phyloP scores from a whole-genome alignment of 2,113 vertebrate genomes.

The Strix uralensis region DNA sequence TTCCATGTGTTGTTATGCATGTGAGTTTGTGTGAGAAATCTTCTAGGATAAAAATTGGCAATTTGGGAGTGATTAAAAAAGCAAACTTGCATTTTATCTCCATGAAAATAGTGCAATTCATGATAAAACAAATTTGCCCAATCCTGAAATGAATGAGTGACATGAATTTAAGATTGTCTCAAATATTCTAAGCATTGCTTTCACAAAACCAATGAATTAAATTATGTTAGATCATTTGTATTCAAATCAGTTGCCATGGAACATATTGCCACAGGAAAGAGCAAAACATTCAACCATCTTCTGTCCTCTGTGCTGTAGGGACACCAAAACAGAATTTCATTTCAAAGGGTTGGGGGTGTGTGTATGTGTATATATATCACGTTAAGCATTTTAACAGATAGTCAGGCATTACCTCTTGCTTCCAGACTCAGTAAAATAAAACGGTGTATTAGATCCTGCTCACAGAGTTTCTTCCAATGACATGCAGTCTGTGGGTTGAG shows the following conservation, averaged over 20 bases:
- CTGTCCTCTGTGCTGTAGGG: background rate
- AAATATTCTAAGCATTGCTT: background rate
- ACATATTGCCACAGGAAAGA: background rate
- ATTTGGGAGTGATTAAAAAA: background rate
- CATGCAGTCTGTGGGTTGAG: background rate
- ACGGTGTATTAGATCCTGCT: background rate
- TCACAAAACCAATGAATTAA: background rate
- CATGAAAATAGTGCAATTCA: background rate
- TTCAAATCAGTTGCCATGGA: background rate
- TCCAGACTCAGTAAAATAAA: background rate
- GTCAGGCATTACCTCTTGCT: background rate
- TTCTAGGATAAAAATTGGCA: background rate
- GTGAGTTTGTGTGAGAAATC: background rate
- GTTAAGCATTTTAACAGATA: accelerated
- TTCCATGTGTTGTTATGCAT: background rate
- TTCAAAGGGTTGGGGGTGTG: background rate
- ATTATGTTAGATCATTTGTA: background rate
- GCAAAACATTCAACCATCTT: background rate
- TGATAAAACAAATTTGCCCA: background rate
- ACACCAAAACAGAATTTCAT: background rate
- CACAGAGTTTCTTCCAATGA: background rate
- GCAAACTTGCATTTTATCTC: background rate
- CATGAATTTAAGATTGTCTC: background rate
- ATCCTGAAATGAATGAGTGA: background rate
- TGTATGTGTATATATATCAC: background rate